Percentiles rank a stretch among this genome's conserved stretches.
Conservation (phyloP, 2,113 vertebrate genomes). For the Oncorhynchus keta region DNA sequence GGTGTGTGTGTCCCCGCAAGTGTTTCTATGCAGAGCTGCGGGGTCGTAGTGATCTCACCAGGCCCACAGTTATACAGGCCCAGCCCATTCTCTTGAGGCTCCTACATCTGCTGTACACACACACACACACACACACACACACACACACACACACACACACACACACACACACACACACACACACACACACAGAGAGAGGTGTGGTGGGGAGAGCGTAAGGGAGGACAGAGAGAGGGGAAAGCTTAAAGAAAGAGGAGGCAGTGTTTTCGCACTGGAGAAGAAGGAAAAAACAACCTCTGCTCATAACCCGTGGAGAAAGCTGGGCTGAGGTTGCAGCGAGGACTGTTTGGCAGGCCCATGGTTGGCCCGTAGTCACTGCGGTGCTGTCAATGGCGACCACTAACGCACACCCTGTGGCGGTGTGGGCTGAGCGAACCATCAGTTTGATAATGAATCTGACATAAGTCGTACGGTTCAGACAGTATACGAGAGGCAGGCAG, state of each 20-base stretch:
- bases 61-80: slow-evolving; percentile 51
- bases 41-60: slow-evolving; percentile 58
- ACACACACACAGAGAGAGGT: neutral
- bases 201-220: neutral
- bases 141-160: too few relatives aligned
- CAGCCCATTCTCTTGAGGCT: slow-evolving; percentile 50
- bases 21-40: neutral
- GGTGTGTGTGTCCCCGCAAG: neutral
- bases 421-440: slow-evolving; percentile 36
- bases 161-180: too few relatives aligned
- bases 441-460: slow-evolving; percentile 18
- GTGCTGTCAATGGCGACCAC: slow-evolving; percentile 49
- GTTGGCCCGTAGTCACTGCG: slow-evolving; percentile 33
- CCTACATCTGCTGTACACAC: slow-evolving; percentile 51
- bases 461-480: neutral
- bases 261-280: slow-evolving; percentile 49
- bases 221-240: slow-evolving; percentile 15
- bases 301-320: slow-evolving; percentile 34
- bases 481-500: neutral
- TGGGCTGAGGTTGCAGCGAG: neutral
- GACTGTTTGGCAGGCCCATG: neutral
- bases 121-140: neutral
- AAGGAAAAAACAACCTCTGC: slow-evolving; percentile 20
- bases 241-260: slow-evolving; percentile 31
- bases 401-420: slow-evolving; percentile 48